Conservation (phyloP, 2,113 vertebrate species). For the Channa maculata region DNA sequence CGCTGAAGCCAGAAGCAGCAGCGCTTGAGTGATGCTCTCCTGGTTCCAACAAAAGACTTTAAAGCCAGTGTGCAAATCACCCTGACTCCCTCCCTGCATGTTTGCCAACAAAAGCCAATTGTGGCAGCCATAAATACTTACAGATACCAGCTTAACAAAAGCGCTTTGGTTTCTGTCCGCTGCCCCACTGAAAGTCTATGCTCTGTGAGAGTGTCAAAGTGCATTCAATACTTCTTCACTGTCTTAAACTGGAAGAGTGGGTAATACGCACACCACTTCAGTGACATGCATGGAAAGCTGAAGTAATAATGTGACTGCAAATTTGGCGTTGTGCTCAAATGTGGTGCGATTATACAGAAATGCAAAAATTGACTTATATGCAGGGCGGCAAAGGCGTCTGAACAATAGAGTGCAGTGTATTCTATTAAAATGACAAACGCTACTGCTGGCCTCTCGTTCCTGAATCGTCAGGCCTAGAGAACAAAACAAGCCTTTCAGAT, state of each 20-base stretch:
- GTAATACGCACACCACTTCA: conserved; percentile 48
- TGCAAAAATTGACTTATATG: conserved; percentile 61
- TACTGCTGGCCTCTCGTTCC: conserved; percentile 51
- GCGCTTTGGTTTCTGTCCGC: conserved; percentile 65
- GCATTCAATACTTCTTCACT: conserved; percentile 39
- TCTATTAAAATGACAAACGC: conserved; percentile 66
- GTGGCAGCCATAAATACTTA: conserved; percentile 77
- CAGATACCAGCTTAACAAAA: conserved; percentile 77
- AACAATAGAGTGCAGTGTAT: conserved; percentile 73
- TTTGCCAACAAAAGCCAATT: conserved; percentile 80
- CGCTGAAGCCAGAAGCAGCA: conserved; percentile 56
- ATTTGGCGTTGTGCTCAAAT: conserved; percentile 43
- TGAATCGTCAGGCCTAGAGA: conserved; percentile 61
- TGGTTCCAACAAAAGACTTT: conserved; percentile 75
- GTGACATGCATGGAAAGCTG: conserved; percentile 11
- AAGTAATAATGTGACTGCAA: conserved; percentile 45
- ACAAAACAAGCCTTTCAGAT: conserved; percentile 77
- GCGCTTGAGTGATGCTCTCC: conserved; percentile 64
- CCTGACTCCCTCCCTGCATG: conserved; percentile 44
- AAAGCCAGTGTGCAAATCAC: conserved; percentile 79
- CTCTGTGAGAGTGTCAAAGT: conserved; percentile 35
- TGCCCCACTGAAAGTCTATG: conserved; percentile 56
- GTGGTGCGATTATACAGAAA: conserved; percentile 53
- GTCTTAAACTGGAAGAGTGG: conserved; percentile 54
- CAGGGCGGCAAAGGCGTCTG: conserved; percentile 41